Conservation (phyloP, 1,140 invertebrate genomes). For the Papilio dardanus region DNA sequence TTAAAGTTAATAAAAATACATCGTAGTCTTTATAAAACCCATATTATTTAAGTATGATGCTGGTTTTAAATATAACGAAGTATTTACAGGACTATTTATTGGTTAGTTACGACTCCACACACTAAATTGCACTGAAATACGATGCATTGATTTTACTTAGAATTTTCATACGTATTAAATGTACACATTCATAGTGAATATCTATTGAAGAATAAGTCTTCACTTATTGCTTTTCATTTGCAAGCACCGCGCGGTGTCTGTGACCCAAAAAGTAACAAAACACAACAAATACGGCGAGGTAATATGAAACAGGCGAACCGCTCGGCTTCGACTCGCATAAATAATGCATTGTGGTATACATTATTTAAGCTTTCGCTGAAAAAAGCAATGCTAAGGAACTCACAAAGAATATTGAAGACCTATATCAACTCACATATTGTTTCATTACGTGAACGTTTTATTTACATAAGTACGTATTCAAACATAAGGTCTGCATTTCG, state of each 20-base stretch:
- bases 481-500: not conserved
- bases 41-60: too few relatives aligned
- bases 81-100: too few relatives aligned
- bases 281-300: slow-evolving; percentile 2
- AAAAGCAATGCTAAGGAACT: slow-evolving; percentile 9
- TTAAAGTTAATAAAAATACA: too few relatives aligned
- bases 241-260: not conserved
- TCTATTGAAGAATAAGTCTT: not conserved
- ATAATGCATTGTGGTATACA: slow-evolving; percentile 51
- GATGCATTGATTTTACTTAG: too few relatives aligned
- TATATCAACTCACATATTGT: slow-evolving; percentile 7
- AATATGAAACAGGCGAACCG: slow-evolving; percentile 37
- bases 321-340: slow-evolving; percentile 47
- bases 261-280: slow-evolving; percentile 24
- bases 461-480: not conserved
- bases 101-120: too few relatives aligned
- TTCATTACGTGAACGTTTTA: not conserved
- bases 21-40: too few relatives aligned
- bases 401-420: slow-evolving; percentile 25
- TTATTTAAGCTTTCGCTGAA: slow-evolving; percentile 40
- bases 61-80: too few relatives aligned
- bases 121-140: too few relatives aligned
- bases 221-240: slow-evolving; percentile 11
- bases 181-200: not conserved
- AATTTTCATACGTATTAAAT: too few relatives aligned